Evolutionary conservation across 2,888 invertebrate species (phyloP).

Genomic region (Drosophila leonis): DNA sequence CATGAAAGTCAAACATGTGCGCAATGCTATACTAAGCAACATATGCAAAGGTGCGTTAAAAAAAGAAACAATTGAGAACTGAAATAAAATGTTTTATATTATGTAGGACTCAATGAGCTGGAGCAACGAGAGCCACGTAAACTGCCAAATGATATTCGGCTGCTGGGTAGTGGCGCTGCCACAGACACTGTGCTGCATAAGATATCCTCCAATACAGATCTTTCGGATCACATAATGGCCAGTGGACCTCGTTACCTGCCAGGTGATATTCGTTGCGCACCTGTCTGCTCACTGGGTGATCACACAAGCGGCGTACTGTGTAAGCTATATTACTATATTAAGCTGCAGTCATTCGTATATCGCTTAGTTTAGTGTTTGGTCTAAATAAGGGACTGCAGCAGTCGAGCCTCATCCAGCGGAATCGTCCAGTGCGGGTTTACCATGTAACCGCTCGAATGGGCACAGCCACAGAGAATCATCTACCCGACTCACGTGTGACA

Average conservation of each 20-base stretch:
- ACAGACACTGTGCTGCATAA: conserved; percentile 87
- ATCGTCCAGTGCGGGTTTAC: conserved; percentile 89
- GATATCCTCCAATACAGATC: conserved; percentile 86
- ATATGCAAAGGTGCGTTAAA: conserved; percentile 89
- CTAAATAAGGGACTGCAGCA: conserved; percentile 89
- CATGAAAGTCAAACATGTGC: conserved; percentile 86
- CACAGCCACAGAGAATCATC: conserved; percentile 90
- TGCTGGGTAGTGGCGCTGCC: conserved; percentile 89
- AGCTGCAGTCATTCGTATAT: background rate
- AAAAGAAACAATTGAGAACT: background rate
- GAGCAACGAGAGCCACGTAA: conserved; percentile 87
- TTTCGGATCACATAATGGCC: conserved; percentile 91
- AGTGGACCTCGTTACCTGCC: conserved; percentile 91
- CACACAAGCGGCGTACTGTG: conserved; percentile 91
- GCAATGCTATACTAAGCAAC: conserved; percentile 88
- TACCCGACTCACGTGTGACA: conserved; percentile 89
- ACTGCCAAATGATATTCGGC: conserved; percentile 85
- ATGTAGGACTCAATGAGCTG: conserved; percentile 90
- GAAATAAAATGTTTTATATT: background rate
- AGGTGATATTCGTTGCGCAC: conserved; percentile 88
- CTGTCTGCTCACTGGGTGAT: conserved; percentile 88
- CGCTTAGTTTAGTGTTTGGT: conserved; percentile 88
- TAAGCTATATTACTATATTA: conserved; percentile 84
- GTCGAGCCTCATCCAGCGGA: conserved; percentile 87
- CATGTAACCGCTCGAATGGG: conserved; percentile 92